phyloP scores from a whole-genome alignment of 2,797 vertebrate genomes.

The Poeciliopsis paucimaculata region DNA sequence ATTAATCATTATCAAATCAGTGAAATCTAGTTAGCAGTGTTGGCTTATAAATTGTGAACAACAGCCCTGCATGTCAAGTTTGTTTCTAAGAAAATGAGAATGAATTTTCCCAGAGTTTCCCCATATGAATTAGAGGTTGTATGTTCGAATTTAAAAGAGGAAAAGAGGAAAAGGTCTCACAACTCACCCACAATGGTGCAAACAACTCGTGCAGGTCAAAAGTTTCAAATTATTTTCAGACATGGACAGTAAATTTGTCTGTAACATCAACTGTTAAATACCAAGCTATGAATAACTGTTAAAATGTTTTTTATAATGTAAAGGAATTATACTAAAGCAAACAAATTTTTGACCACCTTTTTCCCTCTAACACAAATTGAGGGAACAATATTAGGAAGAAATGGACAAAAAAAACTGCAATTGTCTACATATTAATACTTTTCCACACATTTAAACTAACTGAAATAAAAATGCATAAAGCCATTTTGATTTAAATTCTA shows the following conservation, averaged over 20 bases:
- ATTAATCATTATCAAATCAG: background rate
- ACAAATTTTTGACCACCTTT: background rate
- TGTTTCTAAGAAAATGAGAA: background rate
- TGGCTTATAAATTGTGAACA: constrained; percentile 74
- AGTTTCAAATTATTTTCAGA: too few species aligned
- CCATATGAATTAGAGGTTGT: background rate
- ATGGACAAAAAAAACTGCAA: background rate
- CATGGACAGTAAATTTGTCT: background rate
- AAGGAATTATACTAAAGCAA: background rate
- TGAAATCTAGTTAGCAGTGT: constrained; percentile 72
- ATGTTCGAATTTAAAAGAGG: background rate
- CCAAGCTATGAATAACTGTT: background rate
- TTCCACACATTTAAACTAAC: too few species aligned
- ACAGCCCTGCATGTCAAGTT: constrained; percentile 66
- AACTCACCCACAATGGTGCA: background rate
- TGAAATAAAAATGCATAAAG: too few species aligned
- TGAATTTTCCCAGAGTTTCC: background rate
- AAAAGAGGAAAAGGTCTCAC: background rate
- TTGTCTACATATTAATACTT: background rate
- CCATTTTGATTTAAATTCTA: background rate
- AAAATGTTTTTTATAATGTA: background rate
- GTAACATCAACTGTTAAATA: background rate
- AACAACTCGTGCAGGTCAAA: too few species aligned
- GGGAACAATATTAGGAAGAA: background rate
- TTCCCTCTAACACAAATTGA: background rate